Evolutionary conservation across 2,797 vertebrate species (phyloP), one percentile per base, ranked within the genome.

Genomic region (Microcaecilia unicolor): DNA sequence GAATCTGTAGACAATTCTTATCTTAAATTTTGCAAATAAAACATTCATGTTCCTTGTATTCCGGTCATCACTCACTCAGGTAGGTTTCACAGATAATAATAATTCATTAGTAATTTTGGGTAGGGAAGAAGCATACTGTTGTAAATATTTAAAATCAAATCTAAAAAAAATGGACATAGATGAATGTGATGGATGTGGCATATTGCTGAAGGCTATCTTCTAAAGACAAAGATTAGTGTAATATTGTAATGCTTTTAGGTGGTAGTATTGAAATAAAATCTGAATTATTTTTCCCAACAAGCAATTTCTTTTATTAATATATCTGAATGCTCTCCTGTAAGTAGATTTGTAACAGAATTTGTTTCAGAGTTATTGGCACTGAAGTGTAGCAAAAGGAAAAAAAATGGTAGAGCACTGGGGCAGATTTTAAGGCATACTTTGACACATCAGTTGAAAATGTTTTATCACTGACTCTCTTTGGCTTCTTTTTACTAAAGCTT

Each of bases 71-170:
- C 81, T 99, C 93, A 96, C 96, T 84, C 68, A 74, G n/a, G 83
- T 80, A 82, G 81, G 78, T 85, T 87, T 87, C 72, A 76, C 83
- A 91, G 93, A 97, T 91, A 97, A 91, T 90, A 91, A 88, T 86
- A 92, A 88, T 97, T 93, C 86, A 81, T 89, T 85, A 85, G 87
- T 92, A 88, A 97, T 97, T 97, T 96, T 84, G 77, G 89, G 84
- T 88, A 78, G 83, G 72, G 79, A 92, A 96, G 94, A 98, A 93
- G 71, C 93, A 97, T 91, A 91, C 88, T 66, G 86, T 78, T 88
- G 90, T 98, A 97, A 99, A 99, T 98, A 98, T 98, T 99, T 98
- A 99, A 99, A 99, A 99, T 97, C 92, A 97, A 99, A 99, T 97
- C 93, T 95, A 88, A 93, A 89, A 93, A 95, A 93, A 92, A 86